Base-by-base conservation (phyloP, 2,888 invertebrate genomes). In the Molorchus minor region DNA sequence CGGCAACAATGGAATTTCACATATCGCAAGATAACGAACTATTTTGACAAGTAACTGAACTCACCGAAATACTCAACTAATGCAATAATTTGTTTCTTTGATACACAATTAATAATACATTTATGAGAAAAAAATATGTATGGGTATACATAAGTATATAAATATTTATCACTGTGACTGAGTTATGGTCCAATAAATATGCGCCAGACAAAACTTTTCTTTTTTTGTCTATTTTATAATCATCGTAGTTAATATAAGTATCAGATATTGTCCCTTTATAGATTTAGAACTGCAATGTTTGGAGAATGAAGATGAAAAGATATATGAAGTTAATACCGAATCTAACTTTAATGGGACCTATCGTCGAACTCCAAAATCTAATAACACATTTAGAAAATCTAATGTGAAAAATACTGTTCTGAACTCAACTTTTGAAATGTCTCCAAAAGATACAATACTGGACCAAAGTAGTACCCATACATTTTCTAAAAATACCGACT, bases 301-400 rank as follows among this genome's bases (percentile, higher is more conserved):
- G 44, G 57, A 53, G 58, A 46, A 56, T 33, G 29, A 40, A 44
- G 21, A 16, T 17, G 40, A 44, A 20, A 36, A 20, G 2, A 21
- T 33, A n/a, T n/a, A n/a, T 33, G 10, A 33, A 12, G 33, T 33
- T 17, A 20, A 33, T 10, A 33, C 2, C 10, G 33, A 33, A 10
- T 15, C 35, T 12, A 67, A 63, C 43, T 53, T 61, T 12, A 64
- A 62, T 43, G 62, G 64, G 13, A 68, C 68, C 44, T 69, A 66
- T 56, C 61, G 60, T 16, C 52, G 64, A 43, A 58, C 68, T n/a
- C 65, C 71, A 19, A 67, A 71, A 51, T 46, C 61, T 15, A 64
- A 63, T 52, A 56, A 52, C 25, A 74, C 72, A 16, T 73, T 72
- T 30, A 64, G 67, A 47, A 72, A 69, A 51, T 62, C 69, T 38